Conservation (phyloP, 1,140 invertebrate genomes). For the Battus philenor region DNA sequence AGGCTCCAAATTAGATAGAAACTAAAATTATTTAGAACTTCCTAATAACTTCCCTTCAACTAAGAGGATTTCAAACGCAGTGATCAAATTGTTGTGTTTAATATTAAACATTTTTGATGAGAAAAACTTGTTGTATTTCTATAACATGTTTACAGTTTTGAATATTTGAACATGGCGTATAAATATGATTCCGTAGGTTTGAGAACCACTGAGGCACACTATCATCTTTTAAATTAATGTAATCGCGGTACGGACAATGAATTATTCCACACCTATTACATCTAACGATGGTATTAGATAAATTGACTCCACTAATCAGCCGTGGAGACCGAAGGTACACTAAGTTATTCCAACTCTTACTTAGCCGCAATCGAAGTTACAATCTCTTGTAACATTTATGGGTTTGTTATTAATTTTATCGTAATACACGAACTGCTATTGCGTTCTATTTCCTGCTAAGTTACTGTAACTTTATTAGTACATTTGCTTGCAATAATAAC, state of each 20-base stretch:
- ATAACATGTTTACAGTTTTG: no score
- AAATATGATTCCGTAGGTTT: no score
- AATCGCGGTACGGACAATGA: constrained; percentile 20
- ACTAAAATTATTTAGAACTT: no score
- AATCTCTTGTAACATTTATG: constrained; percentile 11
- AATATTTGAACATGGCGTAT: no score
- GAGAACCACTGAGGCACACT: constrained; percentile 21
- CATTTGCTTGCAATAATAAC: no score
- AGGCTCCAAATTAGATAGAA: no score
- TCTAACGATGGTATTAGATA: constrained; percentile 17
- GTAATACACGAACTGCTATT: constrained; percentile 5
- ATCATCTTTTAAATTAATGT: constrained; percentile 28
- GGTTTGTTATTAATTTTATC: constrained; percentile 7
- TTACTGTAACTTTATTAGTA: no score
- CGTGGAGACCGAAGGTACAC: constrained; percentile 13
- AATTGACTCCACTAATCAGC: constrained; percentile 10
- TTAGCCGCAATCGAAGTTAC: background rate
- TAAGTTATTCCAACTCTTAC: constrained; percentile 11
- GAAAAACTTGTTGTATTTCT: no score
- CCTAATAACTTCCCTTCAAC: no score
- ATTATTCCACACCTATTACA: constrained; percentile 17
- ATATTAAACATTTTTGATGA: no score
- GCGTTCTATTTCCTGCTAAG: constrained; percentile 12
- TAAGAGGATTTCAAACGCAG: no score
- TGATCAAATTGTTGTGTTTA: no score